Base-by-base conservation (phyloP, 1,140 invertebrate genomes). In the Thalassaphorura encarpata region DNA sequence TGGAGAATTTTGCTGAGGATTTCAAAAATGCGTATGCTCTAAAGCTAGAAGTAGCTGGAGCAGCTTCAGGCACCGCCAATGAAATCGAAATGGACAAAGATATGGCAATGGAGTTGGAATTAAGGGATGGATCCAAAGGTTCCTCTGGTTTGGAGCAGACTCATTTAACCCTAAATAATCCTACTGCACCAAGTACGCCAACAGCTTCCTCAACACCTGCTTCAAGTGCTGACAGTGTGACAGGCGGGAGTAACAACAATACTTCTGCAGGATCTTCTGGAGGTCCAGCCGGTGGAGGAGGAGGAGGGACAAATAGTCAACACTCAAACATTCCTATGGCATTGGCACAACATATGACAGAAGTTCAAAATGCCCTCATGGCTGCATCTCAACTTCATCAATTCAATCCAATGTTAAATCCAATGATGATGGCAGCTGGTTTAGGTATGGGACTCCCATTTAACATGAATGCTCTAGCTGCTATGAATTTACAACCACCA, bases 1-100 rank as follows among this genome's bases (percentile, higher is more conserved):
- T 95, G 42, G 89, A 94, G 74, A 84, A 88, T 70, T 93, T 92
- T 73, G 88, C 89, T 28, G 85, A 92, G 72, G 84, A 88, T 66
- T 89, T 89, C 67, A 87, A 88, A 72, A 82, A 78, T 66, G 85
- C 89, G 67, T 88, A 87, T 69, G 84, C 88, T 68, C 85, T 84
- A 71, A 87, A 87, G 69, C 80, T 77, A 51, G 81, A 83, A 39
- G 81, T 81, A 23, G 46, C 53, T 43, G n/a, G n/a, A n/a, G n/a
- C n/a, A n/a, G n/a, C n/a, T n/a, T n/a, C n/a, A n/a, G n/a, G n/a
- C 56, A 58, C n/a, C 33, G 50, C 31, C 52, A n/a, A 36, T 16
- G 36, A 48, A 28, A 41, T 48, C 42, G 33, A 46, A 42, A 15
- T n/a, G 41, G 26, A 54, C 41, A 31, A 46, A 29, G 47, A 39